Evolutionary conservation across 1,140 invertebrate species (phyloP), one percentile per base, ranked within the genome.

Genomic region (Halyomorpha halys): DNA sequence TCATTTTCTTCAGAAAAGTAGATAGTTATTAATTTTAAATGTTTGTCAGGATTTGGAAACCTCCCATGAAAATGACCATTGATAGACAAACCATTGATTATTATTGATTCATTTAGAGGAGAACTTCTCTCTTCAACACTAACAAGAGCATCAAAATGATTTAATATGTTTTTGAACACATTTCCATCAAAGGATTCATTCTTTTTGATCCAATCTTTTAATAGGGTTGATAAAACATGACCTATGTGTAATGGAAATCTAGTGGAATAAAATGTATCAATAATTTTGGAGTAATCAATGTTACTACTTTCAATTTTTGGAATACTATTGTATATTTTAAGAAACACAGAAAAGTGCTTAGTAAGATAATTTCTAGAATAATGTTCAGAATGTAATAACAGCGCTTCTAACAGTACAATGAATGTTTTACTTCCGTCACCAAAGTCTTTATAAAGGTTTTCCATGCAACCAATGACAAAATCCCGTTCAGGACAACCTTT

Each of bases 391-490:
- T 21, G 14, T 16, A 23, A 21, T 15, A 56, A 25, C 19, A 56
- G 23, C 6, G 19, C 19, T 6, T 19, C 19, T 23, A 56, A 23
- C 23, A 56, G 18, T 1, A 56, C 15, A 16, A 56, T 16, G 27
- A 56, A 56, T 25, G 53, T 23, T 56, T 56, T 56, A 56, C 14
- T 16, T 16, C 53, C 53, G 15, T 56, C 53, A 21, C 53, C 53
- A 25, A 56, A 19, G 23, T 56, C 23, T 23, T 4, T 21, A 56
- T 56, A 15, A 56, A 56, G 53, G 14, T 21, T 25, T 25, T 56
- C 15, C 15, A 25, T 14, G 15, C 19, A 56, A 16, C 23, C 15
- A 27, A 56, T 56, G 18, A 56, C 19, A 56, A 56, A 56, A 15
- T 25, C 14, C 1, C 15, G 2, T 23, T 19, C 14, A 1, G 53